Evolutionary conservation across 2,888 invertebrate species (phyloP), one percentile per base, ranked within the genome.

Genomic region (Anthophora plumipes): DNA sequence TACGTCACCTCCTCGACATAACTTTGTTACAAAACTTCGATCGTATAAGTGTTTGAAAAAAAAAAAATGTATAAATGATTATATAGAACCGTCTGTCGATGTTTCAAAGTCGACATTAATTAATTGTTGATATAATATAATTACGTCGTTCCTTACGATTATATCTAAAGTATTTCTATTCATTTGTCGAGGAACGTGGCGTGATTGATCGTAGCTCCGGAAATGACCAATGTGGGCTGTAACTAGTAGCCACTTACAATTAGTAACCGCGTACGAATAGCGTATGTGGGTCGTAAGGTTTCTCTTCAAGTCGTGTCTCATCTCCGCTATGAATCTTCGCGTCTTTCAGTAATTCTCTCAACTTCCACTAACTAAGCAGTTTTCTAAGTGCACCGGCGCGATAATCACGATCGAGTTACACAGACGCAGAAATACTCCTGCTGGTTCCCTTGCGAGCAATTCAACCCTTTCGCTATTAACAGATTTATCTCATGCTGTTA

Each of bases 281-380:
- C 22, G 73, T 20, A 82, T 86, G 72, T 86, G 59, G 77, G 76
- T 78, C 71, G 76, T 61, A 59, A 68, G 64, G 73, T 76, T 86
- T 78, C 76, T 63, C 60, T 43, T 54, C 67, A 59, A 69, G 55
- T 39, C 63, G 37, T 59, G 46, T 60, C 60, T 78, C 81, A 86
- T 77, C 78, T 80, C 50, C 43, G 25, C 31, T 4, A 4, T 4
- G 31, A 31, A 37, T 55, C 55, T 68, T 64, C 54, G 70, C 67
- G 31, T 72, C 61, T 73, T 67, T 52, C 12, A 52, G 22, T 31
- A 66, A 67, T 85, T 77, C 37, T 60, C 80, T 57, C 31, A 22
- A n/a, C 57, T 79, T 54, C 12, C 25, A 46, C 60, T 50, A 66
- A 57, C 48, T 60, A 69, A 75, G 78, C 71, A 37, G 41, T 71